Conservation (phyloP, 2,888 invertebrate genomes). For the Xylophagus ater region DNA sequence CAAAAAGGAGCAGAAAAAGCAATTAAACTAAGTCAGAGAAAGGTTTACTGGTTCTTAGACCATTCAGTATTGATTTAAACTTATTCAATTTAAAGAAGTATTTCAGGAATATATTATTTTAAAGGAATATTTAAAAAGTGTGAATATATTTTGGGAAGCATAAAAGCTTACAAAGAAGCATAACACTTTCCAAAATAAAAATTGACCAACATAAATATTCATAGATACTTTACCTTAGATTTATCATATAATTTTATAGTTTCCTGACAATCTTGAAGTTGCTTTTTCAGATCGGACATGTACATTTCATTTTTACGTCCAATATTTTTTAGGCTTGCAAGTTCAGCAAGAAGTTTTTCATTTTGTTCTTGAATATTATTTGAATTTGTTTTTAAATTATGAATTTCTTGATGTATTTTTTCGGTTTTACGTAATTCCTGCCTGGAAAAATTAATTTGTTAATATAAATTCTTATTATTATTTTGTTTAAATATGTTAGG, state of each 20-base stretch:
- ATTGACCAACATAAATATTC: too few species aligned
- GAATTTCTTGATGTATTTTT: conserved; percentile 27
- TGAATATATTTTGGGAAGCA: too few species aligned
- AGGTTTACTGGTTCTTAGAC: too few species aligned
- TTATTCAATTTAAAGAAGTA: too few species aligned
- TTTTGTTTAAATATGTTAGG: too few species aligned
- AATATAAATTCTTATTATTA: neutral
- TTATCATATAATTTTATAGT: conserved; percentile 31
- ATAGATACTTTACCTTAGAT: conserved; percentile 30
- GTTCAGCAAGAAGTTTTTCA: conserved; percentile 28
- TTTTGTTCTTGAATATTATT: conserved; percentile 27
- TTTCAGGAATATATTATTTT: too few species aligned
- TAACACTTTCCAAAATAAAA: too few species aligned
- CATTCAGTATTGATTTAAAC: too few species aligned
- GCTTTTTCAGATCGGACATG: conserved; percentile 29
- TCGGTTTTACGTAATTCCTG: conserved; percentile 27
- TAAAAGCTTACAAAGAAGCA: too few species aligned
- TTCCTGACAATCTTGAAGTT: conserved; percentile 30
- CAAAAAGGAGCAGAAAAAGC: too few species aligned
- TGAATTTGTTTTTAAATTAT: conserved; percentile 23
- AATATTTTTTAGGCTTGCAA: conserved; percentile 23
- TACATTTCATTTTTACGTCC: conserved; percentile 33
- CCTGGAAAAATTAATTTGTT: conserved; percentile 4
- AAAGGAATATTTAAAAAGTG: too few species aligned
- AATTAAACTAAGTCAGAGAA: too few species aligned